A percentile compares a stretch with the other conserved stretches of the same genome.
These are phyloP conservation scores for Diphyllodes magnificus DNA, from an alignment of 2,113 vertebrate genomes.

Conservation along the genomic window DNA sequence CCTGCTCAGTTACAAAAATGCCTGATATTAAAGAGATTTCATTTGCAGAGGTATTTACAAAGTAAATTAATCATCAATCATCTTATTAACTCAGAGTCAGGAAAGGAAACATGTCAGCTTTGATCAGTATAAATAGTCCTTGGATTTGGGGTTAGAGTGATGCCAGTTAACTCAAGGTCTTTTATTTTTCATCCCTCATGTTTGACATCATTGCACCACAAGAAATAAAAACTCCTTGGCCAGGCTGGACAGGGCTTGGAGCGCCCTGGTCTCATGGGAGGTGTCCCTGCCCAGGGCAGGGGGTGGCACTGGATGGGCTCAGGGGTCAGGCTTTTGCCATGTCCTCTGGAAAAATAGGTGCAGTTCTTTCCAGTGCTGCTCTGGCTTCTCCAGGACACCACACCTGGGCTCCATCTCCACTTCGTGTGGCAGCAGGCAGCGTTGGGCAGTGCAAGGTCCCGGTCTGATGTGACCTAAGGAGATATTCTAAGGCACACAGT, in stretches of 20 bases:
- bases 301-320: neutral
- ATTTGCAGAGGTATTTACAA: slow-evolving; percentile 32
- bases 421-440: neutral
- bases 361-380: neutral
- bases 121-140: slow-evolving; percentile 45
- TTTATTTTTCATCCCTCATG: neutral
- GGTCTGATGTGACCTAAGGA: neutral
- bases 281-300: neutral
- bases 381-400: neutral
- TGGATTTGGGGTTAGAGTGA: neutral
- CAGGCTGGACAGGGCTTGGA: fast-evolving
- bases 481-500: neutral
- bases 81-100: slow-evolving; percentile 28
- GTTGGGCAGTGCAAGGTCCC: neutral
- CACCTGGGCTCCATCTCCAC: neutral
- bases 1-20: neutral
- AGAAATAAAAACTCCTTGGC: neutral
- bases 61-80: slow-evolving; percentile 67
- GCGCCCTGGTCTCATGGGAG: neutral
- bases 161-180: neutral
- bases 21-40: slow-evolving; percentile 30
- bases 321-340: neutral
- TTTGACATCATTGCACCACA: neutral
- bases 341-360: neutral
- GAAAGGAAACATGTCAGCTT: slow-evolving; percentile 39